A percentile compares a stretch with the other conserved stretches of the same genome.
Evolutionary conservation across 64 coral and sea anemone genomes (phyloP).

Genomic region (Pachyseris speciosa): DNA sequence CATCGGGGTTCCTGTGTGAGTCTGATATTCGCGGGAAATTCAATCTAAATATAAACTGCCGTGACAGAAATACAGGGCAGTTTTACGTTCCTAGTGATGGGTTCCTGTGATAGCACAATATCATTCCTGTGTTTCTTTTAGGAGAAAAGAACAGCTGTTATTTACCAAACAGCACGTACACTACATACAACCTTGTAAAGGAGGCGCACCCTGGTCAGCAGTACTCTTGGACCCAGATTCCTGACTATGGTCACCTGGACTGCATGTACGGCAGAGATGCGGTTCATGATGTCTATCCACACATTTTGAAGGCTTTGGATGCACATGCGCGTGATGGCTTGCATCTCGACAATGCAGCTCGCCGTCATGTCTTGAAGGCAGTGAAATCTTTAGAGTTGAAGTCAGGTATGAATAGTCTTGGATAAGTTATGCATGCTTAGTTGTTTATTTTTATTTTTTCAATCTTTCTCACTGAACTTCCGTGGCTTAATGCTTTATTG

Average conservation of each 20-base stretch:
- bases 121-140: neutral
- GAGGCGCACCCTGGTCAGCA: constrained; percentile 50
- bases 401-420: neutral
- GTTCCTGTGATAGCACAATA: neutral
- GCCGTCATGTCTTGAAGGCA: neutral
- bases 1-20: too few relatives aligned
- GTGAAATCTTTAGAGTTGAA: neutral
- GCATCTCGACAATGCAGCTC: neutral
- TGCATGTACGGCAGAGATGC: constrained; percentile 63
- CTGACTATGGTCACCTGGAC: constrained; percentile 64
- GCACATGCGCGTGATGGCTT: neutral
- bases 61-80: too few relatives aligned
- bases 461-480: neutral
- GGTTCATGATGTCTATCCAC: constrained; percentile 53
- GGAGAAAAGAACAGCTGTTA: constrained; percentile 59
- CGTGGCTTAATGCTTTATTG: neutral
- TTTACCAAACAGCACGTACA: constrained; percentile 13
- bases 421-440: neutral
- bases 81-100: too few relatives aligned
- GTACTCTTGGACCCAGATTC: constrained; percentile 43
- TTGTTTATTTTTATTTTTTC: neutral
- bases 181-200: constrained; percentile 31
- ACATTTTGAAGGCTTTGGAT: constrained; percentile 55
- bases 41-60: too few relatives aligned
- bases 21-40: too few relatives aligned